phyloP scores from a whole-genome alignment of 2,113 vertebrate genomes.

The Dolichotis patagonum region DNA sequence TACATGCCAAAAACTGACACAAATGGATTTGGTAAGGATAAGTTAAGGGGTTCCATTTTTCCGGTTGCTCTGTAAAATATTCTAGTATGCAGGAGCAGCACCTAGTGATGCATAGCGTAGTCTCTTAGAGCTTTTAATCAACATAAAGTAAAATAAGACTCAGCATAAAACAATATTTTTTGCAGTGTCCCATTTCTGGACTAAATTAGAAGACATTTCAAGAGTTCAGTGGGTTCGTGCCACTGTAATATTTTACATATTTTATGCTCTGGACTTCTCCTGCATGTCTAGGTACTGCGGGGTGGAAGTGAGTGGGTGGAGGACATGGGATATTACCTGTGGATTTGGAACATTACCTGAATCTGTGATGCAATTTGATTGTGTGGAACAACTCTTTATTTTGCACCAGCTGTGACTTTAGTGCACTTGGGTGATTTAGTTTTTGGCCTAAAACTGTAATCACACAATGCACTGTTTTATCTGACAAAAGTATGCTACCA shows the following conservation, averaged over 20 bases:
- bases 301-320: fast-evolving
- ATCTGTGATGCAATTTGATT: not conserved
- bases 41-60: not conserved
- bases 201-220: not conserved
- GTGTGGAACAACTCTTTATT: not conserved
- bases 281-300: not conserved
- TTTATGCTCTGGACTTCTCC: not conserved
- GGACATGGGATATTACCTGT: not conserved
- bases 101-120: not conserved
- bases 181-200: not conserved
- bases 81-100: not conserved
- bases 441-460: not conserved
- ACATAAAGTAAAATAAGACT: not conserved
- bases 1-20: not conserved
- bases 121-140: not conserved
- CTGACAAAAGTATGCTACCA: not conserved
- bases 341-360: not conserved
- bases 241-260: not conserved
- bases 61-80: not conserved
- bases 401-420: not conserved
- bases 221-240: not conserved
- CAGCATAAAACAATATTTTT: not conserved
- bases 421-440: not conserved
- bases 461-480: not conserved
- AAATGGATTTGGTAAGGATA: not conserved